phyloP scores from a whole-genome alignment of 2,113 vertebrate genomes.

The Petrocephalus microphthalmus region DNA sequence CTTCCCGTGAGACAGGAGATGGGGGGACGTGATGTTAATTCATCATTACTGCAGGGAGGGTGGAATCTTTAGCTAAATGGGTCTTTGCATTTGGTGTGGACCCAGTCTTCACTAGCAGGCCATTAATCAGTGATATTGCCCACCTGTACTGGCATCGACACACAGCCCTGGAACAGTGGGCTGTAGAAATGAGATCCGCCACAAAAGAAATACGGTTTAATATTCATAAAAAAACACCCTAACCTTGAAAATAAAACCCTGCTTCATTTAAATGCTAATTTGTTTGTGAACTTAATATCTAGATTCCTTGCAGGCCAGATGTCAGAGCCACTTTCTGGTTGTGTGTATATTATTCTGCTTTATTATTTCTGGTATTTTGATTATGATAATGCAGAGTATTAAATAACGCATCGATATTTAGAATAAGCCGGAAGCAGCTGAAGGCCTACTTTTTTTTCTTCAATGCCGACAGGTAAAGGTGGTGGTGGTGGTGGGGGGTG shows the following conservation, averaged over 20 bases:
- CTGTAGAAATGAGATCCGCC: conserved; percentile 41
- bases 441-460: conserved; percentile 60
- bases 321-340: conserved; percentile 69
- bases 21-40: conserved; percentile 32
- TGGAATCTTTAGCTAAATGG: conserved; percentile 31
- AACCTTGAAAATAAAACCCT: conserved; percentile 75
- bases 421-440: conserved; percentile 49
- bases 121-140: conserved; percentile 46
- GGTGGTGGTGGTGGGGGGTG: conserved; percentile 19
- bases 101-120: conserved; percentile 37
- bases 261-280: conserved; percentile 79
- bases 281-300: conserved; percentile 78
- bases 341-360: conserved; percentile 74
- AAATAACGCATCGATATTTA: conserved; percentile 76
- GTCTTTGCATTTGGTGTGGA: conserved; percentile 40
- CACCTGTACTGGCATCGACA: conserved; percentile 46
- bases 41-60: conserved; percentile 40
- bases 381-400: conserved; percentile 74
- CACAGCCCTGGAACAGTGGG: conserved; percentile 56
- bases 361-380: conserved; percentile 72
- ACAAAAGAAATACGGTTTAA: conserved; percentile 58
- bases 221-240: conserved; percentile 71
- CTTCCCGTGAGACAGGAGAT: conserved; percentile 9
- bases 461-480: conserved; percentile 55
- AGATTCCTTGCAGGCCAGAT: conserved; percentile 65